Percentiles rank a stretch among this genome's conserved stretches.
Evolutionary conservation across 2,113 vertebrate genomes (phyloP).

Genomic region (Aegithalos caudatus): DNA sequence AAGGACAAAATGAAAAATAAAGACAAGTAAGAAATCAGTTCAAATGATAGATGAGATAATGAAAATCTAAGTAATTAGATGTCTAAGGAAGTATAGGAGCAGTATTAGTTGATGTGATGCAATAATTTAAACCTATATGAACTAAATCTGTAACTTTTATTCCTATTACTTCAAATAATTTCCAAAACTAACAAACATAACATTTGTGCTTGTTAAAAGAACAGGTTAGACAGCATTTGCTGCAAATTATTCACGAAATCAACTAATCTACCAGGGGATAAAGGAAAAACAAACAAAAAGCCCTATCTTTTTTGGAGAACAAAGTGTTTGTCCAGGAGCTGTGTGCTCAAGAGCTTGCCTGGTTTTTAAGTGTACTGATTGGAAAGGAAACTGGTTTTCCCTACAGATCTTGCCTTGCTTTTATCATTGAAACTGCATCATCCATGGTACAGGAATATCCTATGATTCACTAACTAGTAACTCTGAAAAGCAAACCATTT

Average conservation of each 20-base stretch:
- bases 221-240: neutral
- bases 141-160: neutral
- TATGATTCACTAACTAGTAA: neutral
- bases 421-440: neutral
- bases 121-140: neutral
- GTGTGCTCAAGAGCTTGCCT: neutral
- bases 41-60: neutral
- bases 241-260: neutral
- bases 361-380: neutral
- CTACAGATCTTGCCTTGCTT: neutral
- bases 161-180: neutral
- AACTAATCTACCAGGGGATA: neutral
- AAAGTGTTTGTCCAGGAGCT: neutral
- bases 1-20: neutral
- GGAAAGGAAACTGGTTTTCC: neutral
- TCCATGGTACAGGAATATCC: neutral
- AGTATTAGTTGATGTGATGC: neutral
- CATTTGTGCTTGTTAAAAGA: neutral
- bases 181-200: neutral
- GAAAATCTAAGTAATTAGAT: neutral
- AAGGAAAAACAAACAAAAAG: neutral
- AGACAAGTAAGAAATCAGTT: neutral
- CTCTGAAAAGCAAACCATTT: neutral
- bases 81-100: neutral
- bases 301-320: neutral